These are phyloP conservation scores for Drosophila arawakana DNA, from an alignment of 1,140 invertebrate genomes.

Conservation along the genomic window DNA sequence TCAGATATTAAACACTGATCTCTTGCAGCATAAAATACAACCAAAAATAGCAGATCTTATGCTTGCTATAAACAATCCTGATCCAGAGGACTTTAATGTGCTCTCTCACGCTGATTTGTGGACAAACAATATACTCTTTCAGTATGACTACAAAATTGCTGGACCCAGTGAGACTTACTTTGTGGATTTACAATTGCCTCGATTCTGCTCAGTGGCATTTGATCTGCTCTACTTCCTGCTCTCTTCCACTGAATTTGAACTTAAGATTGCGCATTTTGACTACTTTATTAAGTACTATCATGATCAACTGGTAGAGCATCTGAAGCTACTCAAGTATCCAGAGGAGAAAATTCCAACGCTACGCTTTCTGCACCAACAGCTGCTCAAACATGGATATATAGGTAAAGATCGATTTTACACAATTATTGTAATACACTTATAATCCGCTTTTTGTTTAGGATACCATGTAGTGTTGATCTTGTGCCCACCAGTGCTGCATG, in stretches of 20 bases:
- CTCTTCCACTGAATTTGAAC: conserved; percentile 54
- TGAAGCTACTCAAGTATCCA: conserved; percentile 62
- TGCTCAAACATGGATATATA: conserved; percentile 60
- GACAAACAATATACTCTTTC: conserved; percentile 84
- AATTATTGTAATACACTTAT: neutral
- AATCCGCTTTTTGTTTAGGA: conserved; percentile 9
- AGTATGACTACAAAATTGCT: conserved; percentile 51
- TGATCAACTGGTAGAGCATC: conserved; percentile 51
- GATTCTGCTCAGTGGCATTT: conserved; percentile 62
- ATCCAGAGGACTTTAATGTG: conserved; percentile 86
- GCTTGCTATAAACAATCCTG: conserved; percentile 42
- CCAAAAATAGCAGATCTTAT: conserved; percentile 50
- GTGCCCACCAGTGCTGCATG: conserved; percentile 54
- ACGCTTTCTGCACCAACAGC: conserved; percentile 61
- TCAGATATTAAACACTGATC: neutral
- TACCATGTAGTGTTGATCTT: conserved; percentile 49
- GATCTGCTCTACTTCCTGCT: conserved; percentile 79
- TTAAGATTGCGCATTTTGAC: conserved; percentile 62
- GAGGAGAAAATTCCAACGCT: conserved; percentile 74
- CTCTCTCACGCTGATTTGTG: conserved; percentile 87
- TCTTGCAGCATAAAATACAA: conserved; percentile 47
- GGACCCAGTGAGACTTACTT: conserved; percentile 64
- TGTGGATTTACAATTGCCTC: conserved; percentile 80
- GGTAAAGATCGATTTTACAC: conserved; percentile 21
- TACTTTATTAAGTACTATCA: conserved; percentile 68